Evolutionary conservation across 2,888 invertebrate genomes (phyloP).

Genomic region (Lithophane leautieri): DNA sequence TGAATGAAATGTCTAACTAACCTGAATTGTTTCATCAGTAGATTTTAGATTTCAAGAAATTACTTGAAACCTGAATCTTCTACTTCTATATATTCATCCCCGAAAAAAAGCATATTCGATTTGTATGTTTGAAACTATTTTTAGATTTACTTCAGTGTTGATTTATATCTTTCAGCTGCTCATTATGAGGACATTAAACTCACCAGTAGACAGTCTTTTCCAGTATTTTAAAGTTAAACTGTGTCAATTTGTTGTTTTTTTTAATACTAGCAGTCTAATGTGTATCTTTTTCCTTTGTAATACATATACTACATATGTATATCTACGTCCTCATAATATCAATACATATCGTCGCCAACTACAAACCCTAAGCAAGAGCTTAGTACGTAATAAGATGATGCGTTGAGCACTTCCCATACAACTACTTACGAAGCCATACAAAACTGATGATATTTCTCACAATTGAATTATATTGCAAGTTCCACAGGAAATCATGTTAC

Average conservation of each 20-base stretch:
- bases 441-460: slow-evolving; percentile 54
- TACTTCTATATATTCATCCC: not conserved
- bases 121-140: not conserved
- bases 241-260: too few relatives aligned
- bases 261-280: not conserved
- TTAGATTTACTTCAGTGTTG: not conserved
- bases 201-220: not conserved
- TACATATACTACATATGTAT: not conserved
- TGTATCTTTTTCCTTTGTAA: not conserved
- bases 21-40: slow-evolving; percentile 16
- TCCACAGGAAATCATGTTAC: slow-evolving; percentile 51
- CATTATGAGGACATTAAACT: not conserved
- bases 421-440: slow-evolving; percentile 55
- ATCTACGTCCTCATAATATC: slow-evolving; percentile 5
- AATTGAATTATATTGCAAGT: slow-evolving; percentile 55
- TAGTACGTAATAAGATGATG: slow-evolving; percentile 47
- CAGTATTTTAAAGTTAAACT: not conserved
- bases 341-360: not conserved
- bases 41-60: not conserved
- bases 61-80: not conserved
- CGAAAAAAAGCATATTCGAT: not conserved
- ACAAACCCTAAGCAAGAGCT: slow-evolving; percentile 30
- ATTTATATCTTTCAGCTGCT: slow-evolving; percentile 14
- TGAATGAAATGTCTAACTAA: slow-evolving; percentile 23
- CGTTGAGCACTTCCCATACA: slow-evolving; percentile 52